These are phyloP conservation scores for Corydoras sp. DNA, from an alignment of 2,113 vertebrate species.

Conservation along the genomic window DNA sequence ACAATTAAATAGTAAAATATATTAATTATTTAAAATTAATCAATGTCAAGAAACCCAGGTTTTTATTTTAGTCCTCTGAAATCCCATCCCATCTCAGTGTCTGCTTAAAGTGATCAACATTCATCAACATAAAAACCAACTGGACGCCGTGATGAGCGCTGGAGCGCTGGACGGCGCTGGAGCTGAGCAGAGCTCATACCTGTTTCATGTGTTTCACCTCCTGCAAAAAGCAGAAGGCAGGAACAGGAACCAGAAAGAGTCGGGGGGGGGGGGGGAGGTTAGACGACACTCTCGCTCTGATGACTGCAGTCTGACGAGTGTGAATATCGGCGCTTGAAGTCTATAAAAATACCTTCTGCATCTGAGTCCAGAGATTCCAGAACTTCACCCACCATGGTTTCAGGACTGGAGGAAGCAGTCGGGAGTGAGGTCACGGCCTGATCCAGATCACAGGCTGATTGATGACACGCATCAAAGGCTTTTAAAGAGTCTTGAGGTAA, in stretches of 20 bases:
- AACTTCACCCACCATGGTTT: conserved; percentile 73
- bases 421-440: conserved; percentile 57
- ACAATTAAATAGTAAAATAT: conserved; percentile 22
- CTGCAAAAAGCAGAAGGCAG: neutral
- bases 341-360: conserved; percentile 85
- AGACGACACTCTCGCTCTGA: conserved; percentile 67
- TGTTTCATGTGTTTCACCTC: neutral
- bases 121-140: neutral
- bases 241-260: neutral
- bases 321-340: conserved; percentile 70
- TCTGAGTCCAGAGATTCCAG: conserved; percentile 79
- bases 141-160: too few relatives aligned
- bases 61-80: neutral
- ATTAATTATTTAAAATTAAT: conserved; percentile 17
- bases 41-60: conserved; percentile 12
- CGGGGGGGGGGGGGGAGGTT: neutral
- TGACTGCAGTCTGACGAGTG: conserved; percentile 55
- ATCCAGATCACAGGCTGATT: conserved; percentile 44
- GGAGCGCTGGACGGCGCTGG: too few relatives aligned
- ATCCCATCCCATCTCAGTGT: neutral
- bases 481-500: conserved; percentile 45
- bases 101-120: neutral
- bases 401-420: conserved; percentile 71
- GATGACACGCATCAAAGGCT: conserved; percentile 49
- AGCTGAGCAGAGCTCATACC: too few relatives aligned